Evolutionary conservation across 2,797 vertebrate genomes (phyloP).

Genomic region (Etheostoma nigrum): DNA sequence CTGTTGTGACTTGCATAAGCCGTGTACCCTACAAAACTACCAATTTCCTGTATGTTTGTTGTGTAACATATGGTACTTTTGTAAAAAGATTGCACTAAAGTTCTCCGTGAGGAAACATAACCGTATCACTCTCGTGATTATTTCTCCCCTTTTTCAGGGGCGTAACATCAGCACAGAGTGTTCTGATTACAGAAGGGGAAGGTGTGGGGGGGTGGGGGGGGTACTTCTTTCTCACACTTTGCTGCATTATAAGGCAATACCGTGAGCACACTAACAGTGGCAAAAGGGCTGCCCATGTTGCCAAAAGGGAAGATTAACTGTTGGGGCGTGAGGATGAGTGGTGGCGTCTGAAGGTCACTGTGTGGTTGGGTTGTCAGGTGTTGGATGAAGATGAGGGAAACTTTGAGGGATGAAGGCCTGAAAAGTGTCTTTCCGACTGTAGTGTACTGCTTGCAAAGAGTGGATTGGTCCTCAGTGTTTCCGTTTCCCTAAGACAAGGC

Average conservation of each 20-base stretch:
- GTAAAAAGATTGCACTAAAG: too few relatives aligned
- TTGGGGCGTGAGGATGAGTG: conserved; percentile 10
- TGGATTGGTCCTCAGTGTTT: not conserved
- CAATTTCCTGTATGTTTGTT: too few relatives aligned
- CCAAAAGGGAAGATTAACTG: conserved; percentile 17
- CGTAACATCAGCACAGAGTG: conserved; percentile 63
- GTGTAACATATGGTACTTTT: too few relatives aligned
- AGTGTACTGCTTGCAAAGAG: not conserved
- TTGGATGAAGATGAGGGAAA: conserved; percentile 30
- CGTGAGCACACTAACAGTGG: not conserved
- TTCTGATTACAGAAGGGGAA: conserved; percentile 57
- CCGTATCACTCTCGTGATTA: too few relatives aligned
- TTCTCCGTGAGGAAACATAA: too few relatives aligned
- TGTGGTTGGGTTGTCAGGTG: conserved; percentile 28
- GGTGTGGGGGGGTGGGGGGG: not conserved
- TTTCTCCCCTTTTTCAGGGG: too few relatives aligned
- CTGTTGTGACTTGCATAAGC: too few relatives aligned
- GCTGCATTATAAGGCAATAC: conserved; percentile 32
- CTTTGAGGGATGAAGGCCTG: conserved; percentile 20
- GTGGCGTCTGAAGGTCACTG: conserved; percentile 47
- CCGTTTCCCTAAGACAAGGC: conserved; percentile 7
- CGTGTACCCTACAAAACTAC: too few relatives aligned
- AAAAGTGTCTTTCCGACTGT: conserved; percentile 22
- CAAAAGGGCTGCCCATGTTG: not conserved
- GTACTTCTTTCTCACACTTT: conserved; percentile 15